Conservation (phyloP, 2,797 vertebrate species). For the Cottoperca gobio region DNA sequence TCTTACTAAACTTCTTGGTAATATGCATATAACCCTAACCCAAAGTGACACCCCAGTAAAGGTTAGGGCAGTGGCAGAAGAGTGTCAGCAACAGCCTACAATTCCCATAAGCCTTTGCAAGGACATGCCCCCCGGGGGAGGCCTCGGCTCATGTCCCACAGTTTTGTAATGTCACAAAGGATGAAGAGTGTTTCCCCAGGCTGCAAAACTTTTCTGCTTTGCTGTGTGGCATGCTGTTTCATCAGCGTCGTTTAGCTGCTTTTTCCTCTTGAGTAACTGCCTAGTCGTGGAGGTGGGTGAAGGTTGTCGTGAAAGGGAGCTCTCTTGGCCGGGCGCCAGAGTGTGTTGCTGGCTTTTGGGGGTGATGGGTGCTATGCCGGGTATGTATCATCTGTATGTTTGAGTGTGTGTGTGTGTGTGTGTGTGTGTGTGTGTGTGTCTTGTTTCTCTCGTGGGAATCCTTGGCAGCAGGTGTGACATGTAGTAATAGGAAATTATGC, state of each 20-base stretch:
- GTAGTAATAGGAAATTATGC: conserved; percentile 87
- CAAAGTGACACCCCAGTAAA: background rate
- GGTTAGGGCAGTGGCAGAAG: conserved; percentile 7
- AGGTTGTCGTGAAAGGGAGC: conserved; percentile 78
- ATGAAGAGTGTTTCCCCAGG: conserved; percentile 74
- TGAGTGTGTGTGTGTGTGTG: conserved; percentile 35
- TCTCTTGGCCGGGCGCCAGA: conserved; percentile 76
- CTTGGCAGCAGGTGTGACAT: conserved; percentile 83
- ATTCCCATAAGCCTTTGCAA: conserved; percentile 59
- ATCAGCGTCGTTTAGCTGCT: conserved; percentile 79
- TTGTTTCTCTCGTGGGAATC: conserved; percentile 73
- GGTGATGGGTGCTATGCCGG: conserved; percentile 70
- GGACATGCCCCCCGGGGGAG: conserved; percentile 55
- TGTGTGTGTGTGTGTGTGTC: conserved; percentile 38
- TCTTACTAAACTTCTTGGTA: background rate
- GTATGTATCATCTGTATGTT: conserved; percentile 68
- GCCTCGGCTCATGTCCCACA: conserved; percentile 61
- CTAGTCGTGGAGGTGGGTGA: conserved; percentile 78
- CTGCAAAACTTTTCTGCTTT: conserved; percentile 75
- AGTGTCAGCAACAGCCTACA: conserved; percentile 41
- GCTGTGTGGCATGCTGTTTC: conserved; percentile 72
- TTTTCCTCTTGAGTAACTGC: conserved; percentile 80
- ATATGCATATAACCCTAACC: too few species aligned
- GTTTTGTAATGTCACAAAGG: conserved; percentile 79
- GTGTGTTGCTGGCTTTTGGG: conserved; percentile 70